Evolutionary conservation across 2,113 vertebrate species (phyloP).

Genomic region (Dinomys branickii): DNA sequence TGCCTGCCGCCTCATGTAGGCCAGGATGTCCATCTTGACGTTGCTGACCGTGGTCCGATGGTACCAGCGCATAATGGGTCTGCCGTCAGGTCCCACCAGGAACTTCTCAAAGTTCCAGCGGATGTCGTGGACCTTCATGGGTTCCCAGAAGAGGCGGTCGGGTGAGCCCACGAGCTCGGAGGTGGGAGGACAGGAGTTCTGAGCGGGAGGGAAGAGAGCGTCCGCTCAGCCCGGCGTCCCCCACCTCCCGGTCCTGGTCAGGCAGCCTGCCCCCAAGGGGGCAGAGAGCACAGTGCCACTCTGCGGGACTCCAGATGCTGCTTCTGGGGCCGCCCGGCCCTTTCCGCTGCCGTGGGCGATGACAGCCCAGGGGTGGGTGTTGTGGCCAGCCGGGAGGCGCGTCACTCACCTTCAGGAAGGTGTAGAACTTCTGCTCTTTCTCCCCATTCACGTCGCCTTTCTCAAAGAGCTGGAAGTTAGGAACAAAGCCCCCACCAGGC

Average conservation of each 20-base stretch:
- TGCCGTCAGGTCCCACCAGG: slow-evolving; percentile 91
- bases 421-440: slow-evolving; percentile 93
- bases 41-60: slow-evolving; percentile 85
- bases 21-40: slow-evolving; percentile 87
- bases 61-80: slow-evolving; percentile 93
- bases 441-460: slow-evolving; percentile 94
- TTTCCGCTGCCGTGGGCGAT: too few relatives aligned
- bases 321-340: background rate
- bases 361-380: too few relatives aligned
- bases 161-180: slow-evolving; percentile 88
- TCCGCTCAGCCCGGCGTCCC: background rate
- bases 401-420: slow-evolving; percentile 93
- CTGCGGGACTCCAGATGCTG: background rate
- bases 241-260: too few relatives aligned
- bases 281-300: background rate
- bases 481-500: slow-evolving; percentile 93
- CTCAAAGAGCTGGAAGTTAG: slow-evolving; percentile 96
- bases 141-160: slow-evolving; percentile 92
- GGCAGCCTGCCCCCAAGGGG: background rate
- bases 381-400: background rate
- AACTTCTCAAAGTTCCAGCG: slow-evolving; percentile 99
- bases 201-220: background rate
- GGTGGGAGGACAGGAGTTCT: slow-evolving; percentile 94
- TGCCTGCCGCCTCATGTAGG: slow-evolving; percentile 79
- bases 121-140: slow-evolving; percentile 92